Evolutionary conservation across 2,113 vertebrate genomes (phyloP), one percentile per base, ranked within the genome.

Genomic region (Sphaerodactylus townsendi): DNA sequence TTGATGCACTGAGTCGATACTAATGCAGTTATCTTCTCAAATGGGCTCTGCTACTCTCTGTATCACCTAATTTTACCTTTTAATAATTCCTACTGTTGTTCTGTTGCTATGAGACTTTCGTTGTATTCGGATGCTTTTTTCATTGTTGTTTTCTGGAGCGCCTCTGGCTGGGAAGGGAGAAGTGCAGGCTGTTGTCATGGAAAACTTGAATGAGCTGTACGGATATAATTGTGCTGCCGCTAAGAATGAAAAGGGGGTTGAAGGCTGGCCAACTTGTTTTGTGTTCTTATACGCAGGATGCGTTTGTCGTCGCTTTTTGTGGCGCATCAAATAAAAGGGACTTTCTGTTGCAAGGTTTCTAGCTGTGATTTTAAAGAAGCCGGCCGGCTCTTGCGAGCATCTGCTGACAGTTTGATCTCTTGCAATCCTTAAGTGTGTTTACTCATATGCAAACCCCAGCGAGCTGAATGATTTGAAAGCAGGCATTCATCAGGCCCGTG

Each of bases 171-270:
- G 88, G 93, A 84, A 91, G 86, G 74, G 82, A 92, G 77, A 90
- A 85, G 69, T 87, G 69, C 74, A 78, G 82, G 50, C 77, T 93
- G 90, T 94, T 95, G 93, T 94, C 93, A 93, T 92, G 92, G 93
- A 90, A 94, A 94, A 95, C 44, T 23, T 86, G 79, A 70, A 82
- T 91, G 91, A 87, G 81, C 86, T 81, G 41, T 83, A 87, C 79
- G 88, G 83, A 83, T 90, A 80, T 80, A 89, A 86, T 28, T 50
- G 84, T 84, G 69, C 85, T 77, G 53, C 91, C 86, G 4, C 14
- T 81, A 66, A 69, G 87, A 91, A 89, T 80, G 89, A 91, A 91
- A 65, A 87, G 74, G 0, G 64, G 86, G 81, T 84, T 80, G 85
- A 74, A 81, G 85, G 90, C 86, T 73, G 74, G 87, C 82, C 74